Percentiles rank a stretch among this genome's conserved stretches.
These are phyloP conservation scores for Choloepus hoffmanni DNA, from an alignment of 2,113 vertebrate species.

Conservation along the genomic window DNA sequence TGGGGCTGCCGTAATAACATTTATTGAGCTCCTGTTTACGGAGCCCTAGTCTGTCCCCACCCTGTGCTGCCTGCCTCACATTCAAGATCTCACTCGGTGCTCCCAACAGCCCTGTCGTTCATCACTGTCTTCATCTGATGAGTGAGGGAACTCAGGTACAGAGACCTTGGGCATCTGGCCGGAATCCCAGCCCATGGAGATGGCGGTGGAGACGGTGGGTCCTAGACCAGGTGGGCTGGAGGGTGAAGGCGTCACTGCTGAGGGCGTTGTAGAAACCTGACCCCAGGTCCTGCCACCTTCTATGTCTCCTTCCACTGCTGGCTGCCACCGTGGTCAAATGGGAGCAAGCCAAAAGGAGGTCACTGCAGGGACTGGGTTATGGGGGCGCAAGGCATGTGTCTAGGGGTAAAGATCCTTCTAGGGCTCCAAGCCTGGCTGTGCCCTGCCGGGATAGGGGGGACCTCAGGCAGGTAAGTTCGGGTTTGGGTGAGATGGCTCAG, in stretches of 20 bases:
- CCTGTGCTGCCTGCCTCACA: fast-evolving
- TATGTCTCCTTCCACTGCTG: not conserved
- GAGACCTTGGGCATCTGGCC: not conserved
- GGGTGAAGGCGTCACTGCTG: not conserved
- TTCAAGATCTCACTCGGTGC: fast-evolving
- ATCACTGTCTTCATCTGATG: not conserved
- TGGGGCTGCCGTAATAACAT: not conserved
- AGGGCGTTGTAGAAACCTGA: not conserved
- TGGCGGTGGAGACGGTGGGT: not conserved
- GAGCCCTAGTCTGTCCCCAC: not conserved
- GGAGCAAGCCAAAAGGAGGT: not conserved
- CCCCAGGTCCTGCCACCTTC: not conserved
- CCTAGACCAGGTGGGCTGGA: not conserved
- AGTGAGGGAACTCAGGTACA: not conserved
- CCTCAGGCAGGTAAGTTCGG: not conserved
- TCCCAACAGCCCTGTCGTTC: not conserved
- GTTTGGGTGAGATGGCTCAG: not conserved
- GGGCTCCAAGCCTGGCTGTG: not conserved
- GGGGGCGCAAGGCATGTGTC: not conserved
- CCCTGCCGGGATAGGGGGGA: not conserved
- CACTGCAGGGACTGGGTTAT: not conserved
- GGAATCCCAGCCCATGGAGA: not conserved
- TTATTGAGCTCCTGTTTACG: fast-evolving
- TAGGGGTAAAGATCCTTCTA: not conserved
- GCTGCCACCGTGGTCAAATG: not conserved